Base-by-base conservation (phyloP, 2,888 invertebrate species). In the Synergus gifuensis region DNA sequence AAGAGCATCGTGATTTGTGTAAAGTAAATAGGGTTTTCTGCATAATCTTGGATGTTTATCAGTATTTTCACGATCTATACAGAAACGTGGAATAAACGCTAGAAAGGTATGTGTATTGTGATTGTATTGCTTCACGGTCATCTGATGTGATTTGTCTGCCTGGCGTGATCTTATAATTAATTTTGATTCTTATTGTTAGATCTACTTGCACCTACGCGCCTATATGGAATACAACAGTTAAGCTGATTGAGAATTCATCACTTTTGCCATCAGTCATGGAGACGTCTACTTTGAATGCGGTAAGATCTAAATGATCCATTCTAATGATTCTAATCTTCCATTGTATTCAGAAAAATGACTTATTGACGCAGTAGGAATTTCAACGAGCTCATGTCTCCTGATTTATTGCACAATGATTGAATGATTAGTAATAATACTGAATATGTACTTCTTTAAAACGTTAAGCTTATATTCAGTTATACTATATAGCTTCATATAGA, bases 231-330 rank as follows among this genome's bases (percentile, higher is more conserved):
- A 60, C 18, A 60, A 60, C 22, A 28, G 28, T 28, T 28, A 3
- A 60, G 58, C 18, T 60, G 18, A 60, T 60, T 60, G 11, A 60
- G 58, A 60, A 60, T 60, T 22, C 11, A 11, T 22, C 8, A 60
- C 11, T 60, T 16, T 60, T 60, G 18, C 18, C 18, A 69, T 46
- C 7, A 49, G 14, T 86, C 58, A 90, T 90, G 90, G 90, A 90
- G 85, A 87, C 84, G 83, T 89, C 90, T 83, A 83, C 88, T 83
- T 85, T 90, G 84, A 90, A 90, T 81, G 78, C 86, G 82, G 90
- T 89, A 82, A 90, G 86, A 83, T 62, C 64, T 49, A 28, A 60
- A 28, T 76, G 16, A 7, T 42, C 9, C 4, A n/a, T 64, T 64
- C 16, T 28, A 28, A 28, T 16, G 1, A 14, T 14, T 40, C 16